Evolutionary conservation across 2,113 vertebrate species (phyloP).

Genomic region (Sander vitreus): DNA sequence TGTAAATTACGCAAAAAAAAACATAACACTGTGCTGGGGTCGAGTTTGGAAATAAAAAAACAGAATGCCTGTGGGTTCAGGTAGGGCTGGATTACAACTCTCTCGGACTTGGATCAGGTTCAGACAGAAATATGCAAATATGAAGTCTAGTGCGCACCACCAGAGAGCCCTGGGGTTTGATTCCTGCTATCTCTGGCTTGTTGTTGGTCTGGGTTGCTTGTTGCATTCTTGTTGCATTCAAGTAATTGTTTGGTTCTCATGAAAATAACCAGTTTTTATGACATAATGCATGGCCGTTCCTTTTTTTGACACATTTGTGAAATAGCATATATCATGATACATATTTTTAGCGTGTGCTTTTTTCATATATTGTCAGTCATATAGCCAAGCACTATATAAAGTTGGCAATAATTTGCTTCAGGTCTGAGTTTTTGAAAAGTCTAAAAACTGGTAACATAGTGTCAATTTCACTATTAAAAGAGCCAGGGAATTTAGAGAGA

Average conservation of each 20-base stretch:
- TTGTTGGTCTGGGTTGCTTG: not conserved
- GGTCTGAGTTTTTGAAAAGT: not conserved
- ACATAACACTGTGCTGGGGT: too few relatives aligned
- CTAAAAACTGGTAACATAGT: not conserved
- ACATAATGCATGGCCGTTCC: not conserved
- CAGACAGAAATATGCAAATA: too few relatives aligned
- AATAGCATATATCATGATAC: not conserved
- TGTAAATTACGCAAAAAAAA: too few relatives aligned
- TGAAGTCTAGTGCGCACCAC: too few relatives aligned
- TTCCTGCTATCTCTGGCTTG: not conserved
- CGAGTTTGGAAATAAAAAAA: too few relatives aligned
- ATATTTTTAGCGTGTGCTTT: not conserved
- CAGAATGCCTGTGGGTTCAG: too few relatives aligned
- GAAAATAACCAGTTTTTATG: not conserved
- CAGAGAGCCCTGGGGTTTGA: too few relatives aligned
- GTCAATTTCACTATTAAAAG: not conserved
- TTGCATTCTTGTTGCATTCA: not conserved
- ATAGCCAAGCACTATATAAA: not conserved
- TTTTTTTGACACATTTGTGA: not conserved
- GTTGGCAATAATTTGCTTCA: not conserved
- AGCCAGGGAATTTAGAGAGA: not conserved
- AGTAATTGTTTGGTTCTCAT: not conserved
- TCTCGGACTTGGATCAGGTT: too few relatives aligned
- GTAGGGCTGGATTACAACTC: too few relatives aligned
- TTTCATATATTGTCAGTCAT: not conserved